Conservation (phyloP, 2,888 invertebrate species). For the Sminthurides aquaticus region DNA sequence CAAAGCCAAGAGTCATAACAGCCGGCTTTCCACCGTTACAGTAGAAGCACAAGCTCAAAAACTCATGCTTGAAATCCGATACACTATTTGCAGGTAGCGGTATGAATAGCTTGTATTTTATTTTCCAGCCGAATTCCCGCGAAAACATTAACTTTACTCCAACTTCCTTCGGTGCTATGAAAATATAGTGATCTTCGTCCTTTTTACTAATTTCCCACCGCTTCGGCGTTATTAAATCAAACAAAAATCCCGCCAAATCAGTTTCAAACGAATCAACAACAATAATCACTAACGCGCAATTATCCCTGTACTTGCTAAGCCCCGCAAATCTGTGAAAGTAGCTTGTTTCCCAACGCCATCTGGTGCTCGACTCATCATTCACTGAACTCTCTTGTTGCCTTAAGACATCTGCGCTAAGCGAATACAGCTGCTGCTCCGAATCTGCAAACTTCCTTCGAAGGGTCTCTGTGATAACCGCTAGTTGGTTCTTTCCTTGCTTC, state of each 20-base stretch:
- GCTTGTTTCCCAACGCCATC: too few relatives aligned
- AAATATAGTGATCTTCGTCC: conserved; percentile 12
- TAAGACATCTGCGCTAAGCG: too few relatives aligned
- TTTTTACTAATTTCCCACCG: conserved; percentile 6
- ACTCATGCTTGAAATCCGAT: too few relatives aligned
- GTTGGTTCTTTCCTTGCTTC: too few relatives aligned
- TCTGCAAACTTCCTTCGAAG: too few relatives aligned
- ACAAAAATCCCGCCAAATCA: neutral
- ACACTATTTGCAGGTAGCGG: neutral
- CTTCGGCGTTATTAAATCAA: conserved; percentile 9
- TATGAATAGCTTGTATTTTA: conserved; percentile 8
- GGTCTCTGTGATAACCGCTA: too few relatives aligned
- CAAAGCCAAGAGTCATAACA: too few relatives aligned
- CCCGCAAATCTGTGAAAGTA: too few relatives aligned
- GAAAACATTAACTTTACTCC: neutral
- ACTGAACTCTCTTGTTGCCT: too few relatives aligned
- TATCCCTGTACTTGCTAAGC: neutral
- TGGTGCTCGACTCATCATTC: too few relatives aligned
- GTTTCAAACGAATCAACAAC: neutral
- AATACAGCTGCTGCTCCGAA: too few relatives aligned
- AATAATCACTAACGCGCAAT: neutral
- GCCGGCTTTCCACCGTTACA: neutral
- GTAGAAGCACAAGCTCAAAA: neutral
- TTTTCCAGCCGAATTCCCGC: conserved; percentile 4
- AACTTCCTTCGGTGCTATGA: neutral